Conservation (phyloP, 2,888 invertebrate species). For the Scaptomyza parva region DNA sequence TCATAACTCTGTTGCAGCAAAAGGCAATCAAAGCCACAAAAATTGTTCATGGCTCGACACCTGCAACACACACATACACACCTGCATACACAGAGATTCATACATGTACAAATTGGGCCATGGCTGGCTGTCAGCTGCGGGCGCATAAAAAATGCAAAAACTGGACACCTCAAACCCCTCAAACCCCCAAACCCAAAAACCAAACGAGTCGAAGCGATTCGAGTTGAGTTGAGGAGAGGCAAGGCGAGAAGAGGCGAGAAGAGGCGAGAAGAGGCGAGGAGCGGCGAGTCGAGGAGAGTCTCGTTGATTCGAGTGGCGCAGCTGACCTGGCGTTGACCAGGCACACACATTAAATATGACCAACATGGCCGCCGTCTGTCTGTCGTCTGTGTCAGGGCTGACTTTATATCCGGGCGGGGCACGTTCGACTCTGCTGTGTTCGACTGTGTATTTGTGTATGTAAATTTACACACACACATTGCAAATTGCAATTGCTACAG, state of each 20-base stretch:
- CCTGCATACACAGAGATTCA: conserved; percentile 1
- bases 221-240: too few species aligned
- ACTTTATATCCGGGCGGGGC: conserved; percentile 60
- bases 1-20: conserved; percentile 68
- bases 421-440: too few species aligned
- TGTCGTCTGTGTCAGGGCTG: conserved; percentile 47
- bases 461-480: conserved; percentile 73
- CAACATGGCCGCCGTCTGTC: conserved; percentile 66
- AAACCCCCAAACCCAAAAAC: not conserved
- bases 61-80: conserved; percentile 41
- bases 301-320: conserved; percentile 36
- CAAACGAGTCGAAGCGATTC: conserved; percentile 21
- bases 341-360: conserved; percentile 75
- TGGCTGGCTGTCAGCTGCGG: conserved; percentile 73
- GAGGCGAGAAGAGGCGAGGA: too few species aligned
- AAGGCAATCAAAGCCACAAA: conserved; percentile 78
- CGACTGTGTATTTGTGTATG: conserved; percentile 34
- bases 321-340: conserved; percentile 63
- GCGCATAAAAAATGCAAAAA: conserved; percentile 76
- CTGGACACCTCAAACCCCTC: conserved; percentile 16
- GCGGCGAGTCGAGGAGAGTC: too few species aligned
- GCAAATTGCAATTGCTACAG: conserved; percentile 61
- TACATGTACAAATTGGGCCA: conserved; percentile 49
- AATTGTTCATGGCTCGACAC: conserved; percentile 72
- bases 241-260: too few species aligned